A percentile compares a stretch with the other conserved stretches of the same genome.
These are phyloP conservation scores for Saturnia pavonia DNA, from an alignment of 2,888 invertebrate species.

Conservation along the genomic window DNA sequence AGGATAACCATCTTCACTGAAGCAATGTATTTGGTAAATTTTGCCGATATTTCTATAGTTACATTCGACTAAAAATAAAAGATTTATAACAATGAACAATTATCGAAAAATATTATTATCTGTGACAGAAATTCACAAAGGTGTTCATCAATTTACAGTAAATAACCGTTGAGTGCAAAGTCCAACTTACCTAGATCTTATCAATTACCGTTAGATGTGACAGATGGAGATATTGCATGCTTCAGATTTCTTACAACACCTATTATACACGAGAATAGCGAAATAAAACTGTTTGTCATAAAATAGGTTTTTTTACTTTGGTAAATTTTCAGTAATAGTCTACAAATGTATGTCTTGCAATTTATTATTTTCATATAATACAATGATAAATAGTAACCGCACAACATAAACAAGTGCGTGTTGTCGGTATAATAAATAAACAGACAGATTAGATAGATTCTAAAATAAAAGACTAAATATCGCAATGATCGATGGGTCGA, in stretches of 20 bases:
- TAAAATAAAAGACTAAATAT: not conserved
- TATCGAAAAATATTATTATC: conserved; percentile 31
- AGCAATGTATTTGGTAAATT: too few relatives aligned
- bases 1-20: too few relatives aligned
- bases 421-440: not conserved
- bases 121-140: conserved; percentile 44
- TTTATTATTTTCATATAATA: not conserved
- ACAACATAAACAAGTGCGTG: not conserved
- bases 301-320: not conserved
- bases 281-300: not conserved
- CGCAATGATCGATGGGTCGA: not conserved
- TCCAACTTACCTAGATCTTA: conserved; percentile 31
- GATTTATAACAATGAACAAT: not conserved
- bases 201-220: conserved; percentile 34
- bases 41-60: not conserved
- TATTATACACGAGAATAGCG: not conserved
- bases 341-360: not conserved
- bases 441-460: not conserved
- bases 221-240: conserved; percentile 34
- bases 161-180: conserved; percentile 31
- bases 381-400: not conserved
- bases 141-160: conserved; percentile 41
- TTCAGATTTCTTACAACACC: conserved; percentile 31
- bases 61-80: not conserved
- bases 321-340: not conserved